A percentile compares a stretch with the other conserved stretches of the same genome.
Conservation (phyloP, 2,888 invertebrate species). For the Arctia plantaginis region DNA sequence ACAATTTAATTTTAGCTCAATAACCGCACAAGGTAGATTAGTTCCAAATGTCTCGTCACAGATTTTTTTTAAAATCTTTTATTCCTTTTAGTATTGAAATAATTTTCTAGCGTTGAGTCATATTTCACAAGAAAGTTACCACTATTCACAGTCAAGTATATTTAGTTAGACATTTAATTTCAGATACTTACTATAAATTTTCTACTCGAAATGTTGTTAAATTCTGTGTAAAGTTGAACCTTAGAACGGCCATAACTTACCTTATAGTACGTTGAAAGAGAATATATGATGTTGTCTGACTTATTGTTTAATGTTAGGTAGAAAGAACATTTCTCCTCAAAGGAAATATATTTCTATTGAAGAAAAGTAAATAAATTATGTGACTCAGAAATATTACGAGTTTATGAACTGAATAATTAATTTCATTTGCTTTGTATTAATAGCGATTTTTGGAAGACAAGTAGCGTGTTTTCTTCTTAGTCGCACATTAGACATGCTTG, state of each 20-base stretch:
- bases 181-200: conserved; percentile 31
- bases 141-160: conserved; percentile 10
- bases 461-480: no score
- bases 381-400: neutral
- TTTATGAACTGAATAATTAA: neutral
- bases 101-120: neutral
- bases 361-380: neutral
- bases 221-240: conserved; percentile 37
- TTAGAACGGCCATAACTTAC: conserved; percentile 27
- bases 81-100: conserved; percentile 4
- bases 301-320: neutral
- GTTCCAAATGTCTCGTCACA: no score
- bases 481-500: no score
- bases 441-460: neutral
- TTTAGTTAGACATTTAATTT: conserved; percentile 22
- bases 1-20: no score
- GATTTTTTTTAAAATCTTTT: no score
- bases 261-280: conserved; percentile 11
- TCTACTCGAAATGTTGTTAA: conserved; percentile 29
- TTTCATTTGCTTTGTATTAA: neutral
- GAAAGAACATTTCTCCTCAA: neutral
- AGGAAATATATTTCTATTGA: neutral
- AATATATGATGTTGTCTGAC: conserved; percentile 15
- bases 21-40: no score
- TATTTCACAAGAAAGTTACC: conserved; percentile 1